phyloP scores from a whole-genome alignment of 2,797 vertebrate genomes.

The Pseudomugil tenellus region DNA sequence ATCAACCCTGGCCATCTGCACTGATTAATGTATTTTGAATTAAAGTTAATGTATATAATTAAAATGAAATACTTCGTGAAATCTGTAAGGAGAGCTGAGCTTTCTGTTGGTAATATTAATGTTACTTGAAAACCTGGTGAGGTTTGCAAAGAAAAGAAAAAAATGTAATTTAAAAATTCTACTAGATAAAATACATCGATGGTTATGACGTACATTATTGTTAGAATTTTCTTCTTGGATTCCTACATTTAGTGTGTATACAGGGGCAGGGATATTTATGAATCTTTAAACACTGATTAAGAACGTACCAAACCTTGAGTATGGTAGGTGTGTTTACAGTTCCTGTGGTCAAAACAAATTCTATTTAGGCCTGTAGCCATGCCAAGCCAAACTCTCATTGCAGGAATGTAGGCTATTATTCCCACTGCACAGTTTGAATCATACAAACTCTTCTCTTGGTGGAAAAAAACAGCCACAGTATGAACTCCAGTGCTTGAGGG shows the following conservation, averaged over 20 bases:
- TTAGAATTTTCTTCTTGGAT: slow-evolving; percentile 18
- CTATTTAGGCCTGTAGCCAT: slow-evolving; percentile 43
- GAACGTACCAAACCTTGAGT: slow-evolving; percentile 34
- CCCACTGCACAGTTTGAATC: slow-evolving; percentile 36
- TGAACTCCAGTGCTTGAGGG: slow-evolving; percentile 33
- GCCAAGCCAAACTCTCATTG: slow-evolving; percentile 29
- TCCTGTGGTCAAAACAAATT: slow-evolving; percentile 54
- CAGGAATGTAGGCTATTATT: slow-evolving; percentile 58
- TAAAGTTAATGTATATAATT: slow-evolving; percentile 71
- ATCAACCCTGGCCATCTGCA: slow-evolving; percentile 14
- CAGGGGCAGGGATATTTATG: slow-evolving; percentile 19
- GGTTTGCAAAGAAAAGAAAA: slow-evolving; percentile 8
- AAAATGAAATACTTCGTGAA: slow-evolving; percentile 73
- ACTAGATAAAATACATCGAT: neutral
- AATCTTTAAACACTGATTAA: slow-evolving; percentile 17
- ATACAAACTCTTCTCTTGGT: slow-evolving; percentile 55
- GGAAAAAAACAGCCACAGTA: slow-evolving; percentile 32
- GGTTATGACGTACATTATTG: slow-evolving; percentile 11
- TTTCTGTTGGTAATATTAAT: slow-evolving; percentile 52
- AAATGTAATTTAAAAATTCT: neutral
- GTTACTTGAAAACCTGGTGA: slow-evolving; percentile 26
- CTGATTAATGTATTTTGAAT: slow-evolving; percentile 65
- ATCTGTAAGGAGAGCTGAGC: slow-evolving; percentile 54
- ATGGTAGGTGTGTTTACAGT: slow-evolving; percentile 35
- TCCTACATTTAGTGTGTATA: slow-evolving; percentile 11